These are phyloP conservation scores for Archegozetes longisetosus DNA, from an alignment of 1,140 invertebrate genomes.

Conservation along the genomic window DNA sequence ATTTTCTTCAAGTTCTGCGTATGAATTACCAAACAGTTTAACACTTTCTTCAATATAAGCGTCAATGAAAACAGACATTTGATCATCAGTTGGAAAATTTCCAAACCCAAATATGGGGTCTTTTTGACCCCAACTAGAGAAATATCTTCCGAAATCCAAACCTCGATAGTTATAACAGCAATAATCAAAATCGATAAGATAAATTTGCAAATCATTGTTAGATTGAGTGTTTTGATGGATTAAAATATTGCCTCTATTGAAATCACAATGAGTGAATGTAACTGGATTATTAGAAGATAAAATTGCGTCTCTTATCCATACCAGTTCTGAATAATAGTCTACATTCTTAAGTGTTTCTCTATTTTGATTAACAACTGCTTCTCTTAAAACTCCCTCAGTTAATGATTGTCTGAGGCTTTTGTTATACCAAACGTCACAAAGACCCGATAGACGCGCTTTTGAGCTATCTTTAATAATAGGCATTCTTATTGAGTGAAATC, in stretches of 20 bases:
- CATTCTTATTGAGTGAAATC: not conserved
- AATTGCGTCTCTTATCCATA: not conserved
- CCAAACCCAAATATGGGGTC: slow-evolving; percentile 9
- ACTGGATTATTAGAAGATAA: not conserved
- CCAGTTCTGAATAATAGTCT: not conserved
- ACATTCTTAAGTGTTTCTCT: not conserved
- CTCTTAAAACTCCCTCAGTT: too few species aligned
- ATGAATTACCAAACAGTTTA: not conserved
- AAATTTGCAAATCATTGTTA: not conserved
- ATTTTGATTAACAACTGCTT: not conserved
- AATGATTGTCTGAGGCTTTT: too few species aligned
- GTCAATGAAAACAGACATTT: slow-evolving; percentile 7
- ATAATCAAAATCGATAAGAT: slow-evolving; percentile 74
- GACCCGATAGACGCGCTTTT: not conserved
- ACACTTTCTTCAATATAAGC: not conserved
- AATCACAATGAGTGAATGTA: slow-evolving; percentile 2
- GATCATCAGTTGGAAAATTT: slow-evolving; percentile 1
- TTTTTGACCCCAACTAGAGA: slow-evolving; percentile 3
- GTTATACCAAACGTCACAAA: not conserved
- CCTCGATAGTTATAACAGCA: slow-evolving; percentile 37
- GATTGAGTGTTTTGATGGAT: not conserved
- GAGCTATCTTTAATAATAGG: not conserved
- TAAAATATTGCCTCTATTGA: slow-evolving; percentile 9
- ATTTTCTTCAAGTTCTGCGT: not conserved
- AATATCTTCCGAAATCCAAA: slow-evolving; percentile 55